Evolutionary conservation across 2,797 vertebrate genomes (phyloP).

Genomic region (Aulostomus chinensis): DNA sequence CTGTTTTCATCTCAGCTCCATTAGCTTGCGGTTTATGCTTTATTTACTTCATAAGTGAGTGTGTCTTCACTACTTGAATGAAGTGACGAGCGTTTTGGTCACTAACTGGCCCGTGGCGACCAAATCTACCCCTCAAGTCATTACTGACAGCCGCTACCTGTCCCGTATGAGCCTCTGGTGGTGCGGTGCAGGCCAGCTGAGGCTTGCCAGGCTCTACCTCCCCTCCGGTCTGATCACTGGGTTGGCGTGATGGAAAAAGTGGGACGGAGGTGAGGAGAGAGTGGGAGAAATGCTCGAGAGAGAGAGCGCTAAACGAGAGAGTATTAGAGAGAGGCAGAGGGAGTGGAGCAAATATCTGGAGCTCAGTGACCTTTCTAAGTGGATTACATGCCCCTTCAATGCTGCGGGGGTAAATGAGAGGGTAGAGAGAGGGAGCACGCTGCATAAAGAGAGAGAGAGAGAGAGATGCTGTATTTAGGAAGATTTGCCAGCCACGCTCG

Average conservation of each 20-base stretch:
- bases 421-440: neutral
- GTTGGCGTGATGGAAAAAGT: slow-evolving; percentile 12
- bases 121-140: no score
- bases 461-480: slow-evolving; percentile 1
- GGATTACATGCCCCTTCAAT: slow-evolving; percentile 60
- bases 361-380: slow-evolving; percentile 71
- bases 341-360: slow-evolving; percentile 62
- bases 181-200: neutral
- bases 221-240: neutral
- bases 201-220: neutral
- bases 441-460: slow-evolving; percentile 4
- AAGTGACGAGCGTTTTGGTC: no score
- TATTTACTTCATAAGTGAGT: no score
- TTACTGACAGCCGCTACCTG: neutral
- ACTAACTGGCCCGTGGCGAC: no score
- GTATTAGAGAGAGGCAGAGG: slow-evolving; percentile 3
- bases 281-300: neutral
- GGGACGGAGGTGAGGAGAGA: slow-evolving; percentile 16
- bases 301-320: slow-evolving; percentile 12
- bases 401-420: slow-evolving; percentile 18
- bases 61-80: no score
- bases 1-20: no score
- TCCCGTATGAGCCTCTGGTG: slow-evolving; percentile 1
- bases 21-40: no score
- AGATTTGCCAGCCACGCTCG: no score